phyloP scores from a whole-genome alignment of 2,888 invertebrate species.

The Cistogaster globosa region DNA sequence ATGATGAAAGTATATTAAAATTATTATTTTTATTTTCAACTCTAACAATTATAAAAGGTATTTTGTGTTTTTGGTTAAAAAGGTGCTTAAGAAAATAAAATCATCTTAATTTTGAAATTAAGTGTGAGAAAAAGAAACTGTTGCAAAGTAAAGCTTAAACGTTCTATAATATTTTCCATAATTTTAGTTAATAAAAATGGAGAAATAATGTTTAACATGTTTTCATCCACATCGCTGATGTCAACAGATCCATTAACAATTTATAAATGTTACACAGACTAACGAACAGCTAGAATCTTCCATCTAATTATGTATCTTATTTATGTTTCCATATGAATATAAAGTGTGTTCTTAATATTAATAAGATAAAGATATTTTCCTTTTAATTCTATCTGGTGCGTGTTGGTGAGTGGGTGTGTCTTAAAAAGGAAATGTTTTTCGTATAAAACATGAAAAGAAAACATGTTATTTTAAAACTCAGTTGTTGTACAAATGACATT shows the following conservation, averaged over 20 bases:
- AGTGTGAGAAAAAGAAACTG: conserved; percentile 6
- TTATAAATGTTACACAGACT: background rate
- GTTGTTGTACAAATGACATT: conserved; percentile 56
- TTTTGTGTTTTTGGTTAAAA: conserved; percentile 45
- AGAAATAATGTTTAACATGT: conserved; percentile 62
- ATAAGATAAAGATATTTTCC: conserved; percentile 53
- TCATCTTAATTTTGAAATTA: conserved; percentile 37
- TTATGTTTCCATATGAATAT: conserved; percentile 8
- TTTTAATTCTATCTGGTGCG: background rate
- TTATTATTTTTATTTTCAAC: background rate
- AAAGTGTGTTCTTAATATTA: conserved; percentile 52
- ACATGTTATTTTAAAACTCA: conserved; percentile 24
- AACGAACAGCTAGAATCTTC: background rate
- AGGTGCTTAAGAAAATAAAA: conserved; percentile 19
- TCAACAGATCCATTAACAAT: conserved; percentile 44
- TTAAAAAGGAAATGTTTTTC: background rate
- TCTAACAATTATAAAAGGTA: conserved; percentile 54
- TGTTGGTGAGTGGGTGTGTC: background rate
- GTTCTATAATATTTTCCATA: background rate
- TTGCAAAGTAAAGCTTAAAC: background rate
- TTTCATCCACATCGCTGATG: conserved; percentile 48
- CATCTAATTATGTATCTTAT: background rate
- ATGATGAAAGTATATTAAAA: background rate
- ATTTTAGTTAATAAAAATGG: conserved; percentile 39
- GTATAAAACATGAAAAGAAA: conserved; percentile 19